These are phyloP conservation scores for Agapetus fuscipes DNA, from an alignment of 2,888 invertebrate genomes.

Conservation along the genomic window DNA sequence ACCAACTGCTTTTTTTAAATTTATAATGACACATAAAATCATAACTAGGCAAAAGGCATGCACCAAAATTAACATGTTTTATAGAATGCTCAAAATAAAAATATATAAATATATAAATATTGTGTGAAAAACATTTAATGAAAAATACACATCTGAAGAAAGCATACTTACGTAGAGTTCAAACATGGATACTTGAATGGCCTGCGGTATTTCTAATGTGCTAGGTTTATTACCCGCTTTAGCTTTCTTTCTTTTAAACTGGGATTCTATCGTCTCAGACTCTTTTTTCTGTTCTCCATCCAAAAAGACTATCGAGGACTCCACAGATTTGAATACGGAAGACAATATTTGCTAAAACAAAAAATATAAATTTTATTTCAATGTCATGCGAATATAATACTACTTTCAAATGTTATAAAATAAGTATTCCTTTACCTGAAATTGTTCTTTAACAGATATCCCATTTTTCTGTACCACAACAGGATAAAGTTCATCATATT, in stretches of 20 bases:
- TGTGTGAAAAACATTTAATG: too few relatives aligned
- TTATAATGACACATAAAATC: too few relatives aligned
- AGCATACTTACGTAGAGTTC: slow-evolving; percentile 55
- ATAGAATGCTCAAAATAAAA: too few relatives aligned
- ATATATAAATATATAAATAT: too few relatives aligned
- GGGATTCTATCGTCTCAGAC: slow-evolving; percentile 52
- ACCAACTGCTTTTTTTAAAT: too few relatives aligned
- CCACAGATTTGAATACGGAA: slow-evolving; percentile 47
- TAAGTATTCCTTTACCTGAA: slow-evolving; percentile 45
- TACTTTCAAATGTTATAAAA: too few relatives aligned
- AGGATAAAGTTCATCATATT: slow-evolving; percentile 66
- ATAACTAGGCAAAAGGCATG: too few relatives aligned
- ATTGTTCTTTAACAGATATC: slow-evolving; percentile 57
- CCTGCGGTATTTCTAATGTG: slow-evolving; percentile 38
- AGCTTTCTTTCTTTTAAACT: slow-evolving; percentile 51
- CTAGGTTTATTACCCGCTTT: slow-evolving; percentile 34
- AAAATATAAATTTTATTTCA: slow-evolving; percentile 1
- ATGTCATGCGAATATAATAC: background rate
- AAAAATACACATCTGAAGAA: too few relatives aligned
- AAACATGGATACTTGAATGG: slow-evolving; percentile 56
- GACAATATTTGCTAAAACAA: slow-evolving; percentile 48
- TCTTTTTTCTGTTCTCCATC: slow-evolving; percentile 60
- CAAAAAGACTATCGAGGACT: slow-evolving; percentile 59
- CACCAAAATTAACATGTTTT: too few relatives aligned
- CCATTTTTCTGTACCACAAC: slow-evolving; percentile 52